Evolutionary conservation across 2,797 vertebrate genomes (phyloP).

Genomic region (Danionella dracula): DNA sequence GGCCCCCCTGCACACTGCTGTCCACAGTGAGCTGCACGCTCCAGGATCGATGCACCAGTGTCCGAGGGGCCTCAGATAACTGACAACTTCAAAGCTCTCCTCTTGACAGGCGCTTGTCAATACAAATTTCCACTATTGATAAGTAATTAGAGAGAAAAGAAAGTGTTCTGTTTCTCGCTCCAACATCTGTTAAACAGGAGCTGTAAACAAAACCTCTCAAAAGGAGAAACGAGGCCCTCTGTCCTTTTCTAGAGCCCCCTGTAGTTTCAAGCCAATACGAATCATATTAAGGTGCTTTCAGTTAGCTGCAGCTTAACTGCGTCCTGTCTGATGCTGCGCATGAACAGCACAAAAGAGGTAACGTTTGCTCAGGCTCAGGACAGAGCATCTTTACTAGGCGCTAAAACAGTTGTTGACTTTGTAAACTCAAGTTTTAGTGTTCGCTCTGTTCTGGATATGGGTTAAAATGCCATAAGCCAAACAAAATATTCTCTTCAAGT

Average conservation of each 20-base stretch:
- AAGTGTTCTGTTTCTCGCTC: constrained; percentile 45
- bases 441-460: no score
- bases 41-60: constrained; percentile 63
- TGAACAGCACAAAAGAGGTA: not conserved
- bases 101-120: constrained; percentile 74
- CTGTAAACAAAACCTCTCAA: constrained; percentile 59
- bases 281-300: constrained; percentile 37
- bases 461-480: no score
- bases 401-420: no score
- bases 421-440: no score
- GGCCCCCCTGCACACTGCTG: constrained; percentile 53
- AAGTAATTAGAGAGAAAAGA: constrained; percentile 66
- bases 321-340: not conserved
- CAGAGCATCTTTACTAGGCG: not conserved
- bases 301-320: constrained; percentile 17
- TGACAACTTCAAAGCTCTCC: constrained; percentile 75
- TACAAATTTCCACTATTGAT: constrained; percentile 80
- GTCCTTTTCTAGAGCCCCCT: constrained; percentile 23
- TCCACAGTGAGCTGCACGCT: constrained; percentile 43
- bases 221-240: constrained; percentile 43
- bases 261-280: constrained; percentile 36
- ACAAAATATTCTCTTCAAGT: no score
- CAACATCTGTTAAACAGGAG: constrained; percentile 76
- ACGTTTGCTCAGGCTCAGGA: not conserved
- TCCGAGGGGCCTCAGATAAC: constrained; percentile 64